These are phyloP conservation scores for Marcusenius ussheri DNA, from an alignment of 2,113 vertebrate genomes.

Conservation along the genomic window DNA sequence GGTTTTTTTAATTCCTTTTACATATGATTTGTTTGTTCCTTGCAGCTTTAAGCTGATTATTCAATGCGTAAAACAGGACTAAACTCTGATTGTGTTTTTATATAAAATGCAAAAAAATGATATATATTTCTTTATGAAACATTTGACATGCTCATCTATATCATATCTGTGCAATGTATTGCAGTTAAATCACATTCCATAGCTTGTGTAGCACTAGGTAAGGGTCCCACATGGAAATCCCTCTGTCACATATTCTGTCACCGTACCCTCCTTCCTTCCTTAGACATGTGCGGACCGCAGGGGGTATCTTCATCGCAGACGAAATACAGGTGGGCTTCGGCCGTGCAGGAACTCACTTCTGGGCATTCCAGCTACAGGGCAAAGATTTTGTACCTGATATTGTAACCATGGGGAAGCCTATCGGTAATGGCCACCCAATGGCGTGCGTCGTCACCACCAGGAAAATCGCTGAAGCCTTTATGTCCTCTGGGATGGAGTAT, in stretches of 20 bases:
- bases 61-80: neutral
- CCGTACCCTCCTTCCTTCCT: constrained; percentile 5
- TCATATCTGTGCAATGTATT: neutral
- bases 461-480: constrained; percentile 82
- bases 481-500: constrained; percentile 81
- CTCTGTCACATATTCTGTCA: neutral
- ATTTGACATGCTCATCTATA: neutral
- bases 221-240: neutral
- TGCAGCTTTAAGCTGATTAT: neutral
- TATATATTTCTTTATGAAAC: neutral
- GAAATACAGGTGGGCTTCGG: constrained; percentile 97
- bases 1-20: neutral
- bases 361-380: constrained; percentile 88
- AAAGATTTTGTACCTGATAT: constrained; percentile 90
- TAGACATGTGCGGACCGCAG: constrained; percentile 71
- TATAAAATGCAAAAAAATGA: neutral
- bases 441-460: constrained; percentile 91
- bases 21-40: neutral
- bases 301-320: constrained; percentile 86
- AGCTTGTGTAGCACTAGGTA: neutral
- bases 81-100: neutral
- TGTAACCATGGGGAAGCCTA: constrained; percentile 96
- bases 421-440: constrained; percentile 93
- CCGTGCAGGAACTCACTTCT: constrained; percentile 81
- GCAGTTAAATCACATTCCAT: neutral